Base-by-base conservation (phyloP, 2,797 vertebrate genomes). In the Synanceia verrucosa region DNA sequence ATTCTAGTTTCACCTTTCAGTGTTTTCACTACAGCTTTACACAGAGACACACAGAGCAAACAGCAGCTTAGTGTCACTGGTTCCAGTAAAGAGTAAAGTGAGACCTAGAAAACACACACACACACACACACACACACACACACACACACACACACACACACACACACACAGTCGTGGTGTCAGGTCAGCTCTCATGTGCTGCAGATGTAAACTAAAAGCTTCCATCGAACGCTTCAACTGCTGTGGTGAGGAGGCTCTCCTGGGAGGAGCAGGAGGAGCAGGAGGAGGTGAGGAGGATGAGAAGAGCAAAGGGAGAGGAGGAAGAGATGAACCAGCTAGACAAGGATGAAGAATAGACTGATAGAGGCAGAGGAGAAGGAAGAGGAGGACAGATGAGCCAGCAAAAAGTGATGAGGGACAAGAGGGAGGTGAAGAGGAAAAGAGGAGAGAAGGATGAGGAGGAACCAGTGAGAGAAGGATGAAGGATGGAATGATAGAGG, bases 181-280 rank as follows among this genome's bases (percentile, higher is more conserved):
- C 87, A 70, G 87, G 76, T 93, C 91, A 89, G 73, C 87, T 81
- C 43, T 34, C 33, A 75, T 91, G 88, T 85, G 80, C 79, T 88
- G 89, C 89, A 93, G 88, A 94, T 93, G 92, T 94, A 94, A 95
- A 94, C 91, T 93, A 93, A 94, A 94, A 93, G 92, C 92, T 93
- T 93, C 86, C 83, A 91, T 88, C 51, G 87, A 91, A 82, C 77
- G 78, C 24, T 28, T 84, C 82, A 86, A 83, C 71, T 84, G 86
- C 80, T 86, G 88, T 29, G 79, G 86, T 80, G 83, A 84, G 60
- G 68, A 74, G 14, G 31, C 37, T 81, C 83, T 77, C 66, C 0
- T 4, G 53, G 33, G 81, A 61, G 37, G 39, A 47, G 16, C 28
- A 60, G 31, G 36, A 46, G 53, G 66, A 51, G 23, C 75, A 66